phyloP scores from a whole-genome alignment of 2,797 vertebrate genomes.

The Emys orbicularis region DNA sequence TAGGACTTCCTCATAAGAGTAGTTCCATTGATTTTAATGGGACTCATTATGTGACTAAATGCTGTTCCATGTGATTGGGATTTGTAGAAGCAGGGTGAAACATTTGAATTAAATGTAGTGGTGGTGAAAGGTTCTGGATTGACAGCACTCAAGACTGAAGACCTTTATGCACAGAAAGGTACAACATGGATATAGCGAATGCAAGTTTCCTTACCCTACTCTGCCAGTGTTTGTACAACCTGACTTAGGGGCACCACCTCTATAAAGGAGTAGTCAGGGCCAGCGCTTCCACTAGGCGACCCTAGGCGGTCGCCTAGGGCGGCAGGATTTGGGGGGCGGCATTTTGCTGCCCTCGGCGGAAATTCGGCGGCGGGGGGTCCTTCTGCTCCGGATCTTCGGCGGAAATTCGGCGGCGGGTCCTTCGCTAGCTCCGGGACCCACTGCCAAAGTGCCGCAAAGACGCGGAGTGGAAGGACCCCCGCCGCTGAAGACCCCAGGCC shows the following conservation, averaged over 20 bases:
- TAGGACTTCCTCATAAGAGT: background rate
- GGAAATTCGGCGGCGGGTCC: too few relatives aligned
- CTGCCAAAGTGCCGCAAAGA: too few relatives aligned
- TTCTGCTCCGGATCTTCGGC: too few relatives aligned
- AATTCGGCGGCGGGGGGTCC: too few relatives aligned
- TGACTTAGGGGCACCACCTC: background rate
- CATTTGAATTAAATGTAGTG: conserved; percentile 31
- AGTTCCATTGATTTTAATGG: background rate
- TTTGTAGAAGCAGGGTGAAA: conserved; percentile 41
- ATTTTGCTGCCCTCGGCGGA: too few relatives aligned
- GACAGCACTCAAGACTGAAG: conserved; percentile 8
- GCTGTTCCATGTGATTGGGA: background rate
- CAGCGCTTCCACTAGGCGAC: too few relatives aligned
- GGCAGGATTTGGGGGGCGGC: too few relatives aligned
- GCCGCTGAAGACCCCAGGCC: too few relatives aligned
- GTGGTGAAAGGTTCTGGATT: conserved; percentile 63
- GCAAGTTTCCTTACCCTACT: background rate
- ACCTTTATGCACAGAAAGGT: background rate
- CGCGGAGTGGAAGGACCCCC: too few relatives aligned
- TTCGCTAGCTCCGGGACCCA: too few relatives aligned
- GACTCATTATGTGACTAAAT: conserved; percentile 2
- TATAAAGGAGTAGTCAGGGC: background rate
- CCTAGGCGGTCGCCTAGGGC: too few relatives aligned
- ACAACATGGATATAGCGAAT: background rate
- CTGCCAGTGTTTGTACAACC: background rate